A percentile compares a stretch with the other conserved stretches of the same genome.
These are phyloP conservation scores for Euproctis similis DNA, from an alignment of 2,888 invertebrate genomes.

Conservation along the genomic window DNA sequence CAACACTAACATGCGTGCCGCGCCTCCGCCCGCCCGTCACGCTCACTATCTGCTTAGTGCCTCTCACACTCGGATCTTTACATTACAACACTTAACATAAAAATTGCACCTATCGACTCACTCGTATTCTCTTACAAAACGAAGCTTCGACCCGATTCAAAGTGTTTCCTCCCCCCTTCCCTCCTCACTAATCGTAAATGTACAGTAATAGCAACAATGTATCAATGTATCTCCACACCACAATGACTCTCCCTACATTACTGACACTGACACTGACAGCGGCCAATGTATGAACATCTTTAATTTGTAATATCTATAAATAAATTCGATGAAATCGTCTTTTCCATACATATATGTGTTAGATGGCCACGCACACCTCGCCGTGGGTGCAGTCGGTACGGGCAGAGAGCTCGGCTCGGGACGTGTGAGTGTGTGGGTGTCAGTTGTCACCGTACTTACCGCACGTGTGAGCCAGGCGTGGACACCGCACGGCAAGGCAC, in stretches of 20 bases:
- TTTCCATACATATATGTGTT: conserved; percentile 54
- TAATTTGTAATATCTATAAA: conserved; percentile 72
- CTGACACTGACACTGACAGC: too few relatives aligned
- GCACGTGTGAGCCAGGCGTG: too few relatives aligned
- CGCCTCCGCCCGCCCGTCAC: conserved; percentile 16
- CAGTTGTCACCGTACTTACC: conserved; percentile 42
- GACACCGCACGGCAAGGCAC: not conserved
- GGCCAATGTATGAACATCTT: conserved; percentile 61
- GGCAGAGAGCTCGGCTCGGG: not conserved
- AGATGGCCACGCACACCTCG: conserved; percentile 42
- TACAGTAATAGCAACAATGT: conserved; percentile 71
- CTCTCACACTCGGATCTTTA: conserved; percentile 28
- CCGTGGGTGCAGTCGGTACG: conserved; percentile 21
- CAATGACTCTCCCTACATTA: conserved; percentile 51
- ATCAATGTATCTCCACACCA: conserved; percentile 69
- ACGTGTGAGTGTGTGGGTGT: conserved; percentile 15
- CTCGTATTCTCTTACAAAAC: conserved; percentile 63
- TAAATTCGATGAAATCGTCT: conserved; percentile 76
- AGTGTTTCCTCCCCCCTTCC: conserved; percentile 58
- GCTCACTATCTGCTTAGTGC: too few relatives aligned
- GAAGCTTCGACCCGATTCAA: conserved; percentile 67
- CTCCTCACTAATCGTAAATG: conserved; percentile 57
- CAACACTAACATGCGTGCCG: conserved; percentile 22
- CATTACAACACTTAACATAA: conserved; percentile 57
- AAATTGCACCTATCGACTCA: conserved; percentile 74